Base-by-base conservation (phyloP, 2,113 vertebrate genomes). In the Phainopepla nitens region DNA sequence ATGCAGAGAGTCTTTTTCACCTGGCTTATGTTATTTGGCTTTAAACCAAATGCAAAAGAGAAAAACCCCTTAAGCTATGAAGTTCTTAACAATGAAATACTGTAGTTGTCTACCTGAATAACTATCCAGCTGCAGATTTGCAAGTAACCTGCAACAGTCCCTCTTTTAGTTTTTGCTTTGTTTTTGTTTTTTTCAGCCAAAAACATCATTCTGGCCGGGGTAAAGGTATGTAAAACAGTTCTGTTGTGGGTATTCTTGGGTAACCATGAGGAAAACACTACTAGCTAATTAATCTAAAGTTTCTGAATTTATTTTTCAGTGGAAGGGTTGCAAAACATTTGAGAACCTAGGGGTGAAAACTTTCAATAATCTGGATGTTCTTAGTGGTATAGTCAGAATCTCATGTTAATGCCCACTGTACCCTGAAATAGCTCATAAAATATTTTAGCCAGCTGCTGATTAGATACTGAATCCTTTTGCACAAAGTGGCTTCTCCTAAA, bases 131-230 rank as follows among this genome's bases (percentile, higher is more conserved):
- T 82, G 76, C 19, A 71, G 35, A 54, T 87, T 70, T 93, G 49
- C 33, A 70, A 66, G 47, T 78, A 41, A 42, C 15, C 33, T 87
- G 12, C 28, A 87, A 81, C 14, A 56, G 19, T 64, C 36, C 4
- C 36, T 83, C 39, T 82, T 10, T 92, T 15, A 66, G 13, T 36
- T 31, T 85, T 33, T 90, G 8, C 24, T 87, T 94, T 95, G 70
- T 82, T 97, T 35, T 18, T 54, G 50, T 16, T 24, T 28, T 76
- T 97, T 96, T 81, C 97, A 99, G 99, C 99, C 82, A 99, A 99
- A 98, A 99, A 99, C 94, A 99, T 99, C 87, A 98, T 99, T 92
- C 98, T 99, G 94, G 99, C 99, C 27, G 99, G 99, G 58, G 98
- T 99, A 78, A 99, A 99, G 98, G 99, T 99, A 98, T 64, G 97